Evolutionary conservation across 1,140 invertebrate genomes (phyloP).

Genomic region (Drosophila navojoa): DNA sequence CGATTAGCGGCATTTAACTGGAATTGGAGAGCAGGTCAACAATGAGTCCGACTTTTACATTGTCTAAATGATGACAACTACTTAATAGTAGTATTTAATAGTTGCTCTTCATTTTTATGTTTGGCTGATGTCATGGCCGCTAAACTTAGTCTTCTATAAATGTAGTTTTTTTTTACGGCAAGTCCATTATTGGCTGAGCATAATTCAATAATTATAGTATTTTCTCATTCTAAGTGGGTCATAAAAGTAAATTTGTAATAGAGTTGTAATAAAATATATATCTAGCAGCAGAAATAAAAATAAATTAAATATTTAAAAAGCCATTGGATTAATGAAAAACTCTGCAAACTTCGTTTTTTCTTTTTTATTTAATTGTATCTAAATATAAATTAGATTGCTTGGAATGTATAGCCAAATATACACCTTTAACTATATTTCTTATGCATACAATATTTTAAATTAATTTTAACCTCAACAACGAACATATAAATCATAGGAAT

Average conservation of each 20-base stretch:
- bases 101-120: neutral
- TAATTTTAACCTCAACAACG: too few relatives aligned
- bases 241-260: neutral
- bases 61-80: neutral
- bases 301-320: too few relatives aligned
- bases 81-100: too few relatives aligned
- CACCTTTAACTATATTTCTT: too few relatives aligned
- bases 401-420: too few relatives aligned
- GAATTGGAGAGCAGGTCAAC: slow-evolving; percentile 1
- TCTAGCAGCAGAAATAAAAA: neutral
- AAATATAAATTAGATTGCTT: too few relatives aligned
- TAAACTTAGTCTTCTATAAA: too few relatives aligned
- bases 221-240: neutral
- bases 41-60: neutral
- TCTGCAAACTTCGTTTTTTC: too few relatives aligned
- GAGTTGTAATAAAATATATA: neutral
- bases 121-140: slow-evolving; percentile 1
- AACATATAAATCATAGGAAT: too few relatives aligned
- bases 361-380: too few relatives aligned
- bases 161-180: neutral
- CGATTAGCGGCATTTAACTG: slow-evolving; percentile 32
- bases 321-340: too few relatives aligned
- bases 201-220: neutral
- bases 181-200: neutral
- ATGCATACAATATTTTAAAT: too few relatives aligned